Evolutionary conservation across 2,113 vertebrate genomes (phyloP).

Genomic region (Macheiramphus alcinus): DNA sequence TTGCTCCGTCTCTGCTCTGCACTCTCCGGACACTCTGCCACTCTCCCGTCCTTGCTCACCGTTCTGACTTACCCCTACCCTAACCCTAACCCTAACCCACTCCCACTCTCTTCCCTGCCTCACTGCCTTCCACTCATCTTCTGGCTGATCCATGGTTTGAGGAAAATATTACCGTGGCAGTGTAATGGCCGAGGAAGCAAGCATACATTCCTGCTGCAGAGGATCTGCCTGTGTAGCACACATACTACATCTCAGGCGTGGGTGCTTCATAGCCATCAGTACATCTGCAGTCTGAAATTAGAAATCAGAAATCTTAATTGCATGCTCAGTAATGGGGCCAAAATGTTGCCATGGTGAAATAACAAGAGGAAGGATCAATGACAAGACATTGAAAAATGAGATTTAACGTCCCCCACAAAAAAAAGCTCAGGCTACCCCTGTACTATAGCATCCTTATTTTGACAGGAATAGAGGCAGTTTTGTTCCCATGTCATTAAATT

Average conservation of each 20-base stretch:
- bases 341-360: conserved; percentile 54
- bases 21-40: not conserved
- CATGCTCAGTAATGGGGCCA: conserved; percentile 10
- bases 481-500: not conserved
- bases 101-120: not conserved
- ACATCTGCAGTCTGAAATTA: conserved; percentile 59
- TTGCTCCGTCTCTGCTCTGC: not conserved
- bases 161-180: not conserved
- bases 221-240: not conserved
- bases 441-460: not conserved
- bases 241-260: conserved; percentile 16
- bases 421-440: not conserved
- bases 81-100: not conserved
- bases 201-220: not conserved
- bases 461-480: not conserved
- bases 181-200: not conserved
- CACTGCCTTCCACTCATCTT: not conserved
- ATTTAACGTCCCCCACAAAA: not conserved
- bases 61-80: not conserved
- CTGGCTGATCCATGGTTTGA: not conserved
- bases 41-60: not conserved
- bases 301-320: conserved; percentile 53
- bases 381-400: conserved; percentile 3
- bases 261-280: conserved; percentile 48
- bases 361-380: conserved; percentile 9